These are phyloP conservation scores for Eristalis arbustorum DNA, from an alignment of 2,888 invertebrate genomes.

Conservation along the genomic window DNA sequence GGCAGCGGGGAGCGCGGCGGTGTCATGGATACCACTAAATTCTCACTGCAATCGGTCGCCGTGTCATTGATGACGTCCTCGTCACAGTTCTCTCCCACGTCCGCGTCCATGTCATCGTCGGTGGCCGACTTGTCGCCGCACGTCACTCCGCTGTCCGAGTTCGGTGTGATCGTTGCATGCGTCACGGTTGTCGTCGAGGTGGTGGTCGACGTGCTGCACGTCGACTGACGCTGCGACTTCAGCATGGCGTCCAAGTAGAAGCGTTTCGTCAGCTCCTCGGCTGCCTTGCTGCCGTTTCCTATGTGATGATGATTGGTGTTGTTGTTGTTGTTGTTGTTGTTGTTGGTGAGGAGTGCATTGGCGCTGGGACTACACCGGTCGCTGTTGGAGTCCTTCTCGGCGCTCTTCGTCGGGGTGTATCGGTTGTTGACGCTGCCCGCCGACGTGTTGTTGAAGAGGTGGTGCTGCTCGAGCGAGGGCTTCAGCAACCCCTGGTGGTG, in stretches of 20 bases:
- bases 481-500: slow-evolving; percentile 79
- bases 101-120: slow-evolving; percentile 74
- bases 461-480: slow-evolving; percentile 78
- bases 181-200: slow-evolving; percentile 68
- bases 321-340: slow-evolving; percentile 73
- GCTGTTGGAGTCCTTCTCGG: slow-evolving; percentile 62
- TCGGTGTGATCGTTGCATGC: slow-evolving; percentile 75
- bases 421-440: slow-evolving; percentile 73
- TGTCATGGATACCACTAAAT: slow-evolving; percentile 82
- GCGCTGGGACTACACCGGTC: slow-evolving; percentile 59
- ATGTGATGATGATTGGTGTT: slow-evolving; percentile 75
- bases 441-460: slow-evolving; percentile 74
- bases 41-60: slow-evolving; percentile 79
- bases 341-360: slow-evolving; percentile 78
- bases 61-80: slow-evolving; percentile 54
- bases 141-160: slow-evolving; percentile 78
- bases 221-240: slow-evolving; percentile 83
- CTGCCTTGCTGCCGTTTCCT: slow-evolving; percentile 82
- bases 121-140: slow-evolving; percentile 73
- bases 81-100: slow-evolving; percentile 58
- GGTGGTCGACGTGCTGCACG: slow-evolving; percentile 72
- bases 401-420: slow-evolving; percentile 73
- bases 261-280: slow-evolving; percentile 85
- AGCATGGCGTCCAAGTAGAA: slow-evolving; percentile 88
- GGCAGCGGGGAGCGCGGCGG: slow-evolving; percentile 82